Base-by-base conservation (phyloP, 2,797 vertebrate species). In the Uromys caudimaculatus region DNA sequence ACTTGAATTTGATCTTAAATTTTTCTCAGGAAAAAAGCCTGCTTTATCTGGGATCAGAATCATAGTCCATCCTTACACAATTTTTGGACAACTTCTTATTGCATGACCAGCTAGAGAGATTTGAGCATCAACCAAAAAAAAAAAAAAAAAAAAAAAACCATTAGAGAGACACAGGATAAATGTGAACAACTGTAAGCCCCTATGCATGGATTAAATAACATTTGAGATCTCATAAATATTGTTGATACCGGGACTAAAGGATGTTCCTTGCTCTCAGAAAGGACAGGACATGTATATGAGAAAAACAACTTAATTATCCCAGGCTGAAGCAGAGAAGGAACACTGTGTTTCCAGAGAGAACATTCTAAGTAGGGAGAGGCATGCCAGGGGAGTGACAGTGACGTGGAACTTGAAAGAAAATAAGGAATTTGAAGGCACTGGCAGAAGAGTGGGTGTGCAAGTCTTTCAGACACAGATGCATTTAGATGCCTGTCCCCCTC, bases 21-120 rank as follows among this genome's bases (percentile, higher is more conserved):
- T 76, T 76, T 76, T 76, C 87, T 77, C 14, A 41, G 54, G 44
- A 90, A 96, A 96, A 95, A 92, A 93, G 29, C n/a, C 71, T 73
- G 17, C 12, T 58, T 91, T 81, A n/a, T 79, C 41, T 52, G 29
- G 44, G 41, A 17, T 92, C 12, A 79, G 62, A 96, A 60, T 75
- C 54, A 0, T 24, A 58, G 2, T 92, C 24, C 9, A 14, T 82
- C 23, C 3, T 58, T 69, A 35, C n/a, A 67, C 73, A 69, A 56
- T 64, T 88, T n/a, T 47, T 78, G 86, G 58, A 69, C 6, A 44
- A 2, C 24, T 75, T 95, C 82, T 94, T 60, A 2, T 14, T 87
- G 64, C 32, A 24, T 62, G 44, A 69, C 62, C 23, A 27, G 23
- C 27, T n/a, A 19, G 41, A 71, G 12, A 93, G 62, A 27, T 38